phyloP scores from a whole-genome alignment of 2,888 invertebrate species.

The Amphipyra tragopoginis region DNA sequence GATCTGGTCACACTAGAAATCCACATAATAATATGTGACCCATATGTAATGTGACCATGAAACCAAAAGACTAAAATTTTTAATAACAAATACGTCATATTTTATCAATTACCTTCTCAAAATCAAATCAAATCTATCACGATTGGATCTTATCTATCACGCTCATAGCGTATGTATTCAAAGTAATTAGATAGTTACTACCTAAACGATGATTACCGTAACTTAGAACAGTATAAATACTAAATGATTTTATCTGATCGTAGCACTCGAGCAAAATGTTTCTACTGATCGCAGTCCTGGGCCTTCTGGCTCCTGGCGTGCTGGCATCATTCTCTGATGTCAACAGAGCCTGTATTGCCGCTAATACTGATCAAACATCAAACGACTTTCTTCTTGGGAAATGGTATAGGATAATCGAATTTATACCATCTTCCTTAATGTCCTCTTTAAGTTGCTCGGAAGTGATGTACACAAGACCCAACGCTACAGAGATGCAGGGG shows the following conservation, averaged over 20 bases:
- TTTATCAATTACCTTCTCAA: too few relatives aligned
- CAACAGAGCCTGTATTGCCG: not conserved
- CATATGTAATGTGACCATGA: too few relatives aligned
- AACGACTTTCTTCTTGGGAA: not conserved
- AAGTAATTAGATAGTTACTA: not conserved
- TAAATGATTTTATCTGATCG: not conserved
- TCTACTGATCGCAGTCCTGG: not conserved
- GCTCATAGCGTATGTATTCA: not conserved
- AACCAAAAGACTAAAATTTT: too few relatives aligned
- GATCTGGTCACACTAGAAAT: too few relatives aligned
- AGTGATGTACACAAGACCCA: not conserved
- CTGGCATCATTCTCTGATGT: not conserved
- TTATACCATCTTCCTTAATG: not conserved
- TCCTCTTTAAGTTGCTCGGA: not conserved
- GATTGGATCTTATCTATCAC: not conserved
- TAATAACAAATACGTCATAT: too few relatives aligned
- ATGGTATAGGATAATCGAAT: constrained; percentile 1
- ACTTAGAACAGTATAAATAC: not conserved
- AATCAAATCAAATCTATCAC: too few relatives aligned
- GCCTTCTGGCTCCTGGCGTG: not conserved
- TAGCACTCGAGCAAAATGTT: not conserved
- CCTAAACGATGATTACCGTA: not conserved
- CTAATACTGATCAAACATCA: not conserved
- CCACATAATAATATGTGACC: too few relatives aligned
- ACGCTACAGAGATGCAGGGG: not conserved